Evolutionary conservation across 2,113 vertebrate species (phyloP), one percentile per base, ranked within the genome.

Genomic region (Percina caprodes): DNA sequence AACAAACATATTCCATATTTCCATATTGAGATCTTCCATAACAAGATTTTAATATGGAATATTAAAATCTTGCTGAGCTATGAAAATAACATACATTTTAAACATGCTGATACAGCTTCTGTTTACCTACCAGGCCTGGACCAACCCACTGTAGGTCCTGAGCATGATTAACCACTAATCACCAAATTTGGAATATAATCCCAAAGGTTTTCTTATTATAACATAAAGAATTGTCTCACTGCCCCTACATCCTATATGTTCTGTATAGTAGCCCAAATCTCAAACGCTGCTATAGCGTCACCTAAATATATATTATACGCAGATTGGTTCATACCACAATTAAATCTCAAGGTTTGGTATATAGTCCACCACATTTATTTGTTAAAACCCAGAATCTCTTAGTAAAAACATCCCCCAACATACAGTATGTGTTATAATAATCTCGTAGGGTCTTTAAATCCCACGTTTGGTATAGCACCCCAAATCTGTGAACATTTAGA

Each of bases 1-100:
- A 89, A 89, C 79, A 90, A 87, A 77, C 78, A 79, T 69, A 82
- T 83, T 67, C 65, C 66, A 69, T 30, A 30, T 30, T 30, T 30
- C 30, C 4, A 30, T 30, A 30, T 30, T 30, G 4, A 30, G 30
- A 30, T 30, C 30, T 30, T 30, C 4, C 30, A 30, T 30, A 30
- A 30, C 30, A 30, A 3, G 30, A 30, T 30, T 30, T 30, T 30
- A 30, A 30, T 30, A 30, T 30, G 2, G 3, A 30, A 30, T 30
- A 4, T 30, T 3, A 30, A 30, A 30, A 30, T 30, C 69, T 72
- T 73, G 51, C 61, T 35, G n/a, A 69, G 42, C 67, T 56, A 15
- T 2, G 62, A 58, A 56, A 66, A 74, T 49, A 62, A 72, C 58
- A 79, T 56, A 39, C 18, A 3, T 60, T 74, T 74, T 60, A 69